Percentiles rank a stretch among this genome's conserved stretches.
These are phyloP conservation scores for Tangara arthus DNA, from an alignment of 2,797 vertebrate species.

Conservation along the genomic window DNA sequence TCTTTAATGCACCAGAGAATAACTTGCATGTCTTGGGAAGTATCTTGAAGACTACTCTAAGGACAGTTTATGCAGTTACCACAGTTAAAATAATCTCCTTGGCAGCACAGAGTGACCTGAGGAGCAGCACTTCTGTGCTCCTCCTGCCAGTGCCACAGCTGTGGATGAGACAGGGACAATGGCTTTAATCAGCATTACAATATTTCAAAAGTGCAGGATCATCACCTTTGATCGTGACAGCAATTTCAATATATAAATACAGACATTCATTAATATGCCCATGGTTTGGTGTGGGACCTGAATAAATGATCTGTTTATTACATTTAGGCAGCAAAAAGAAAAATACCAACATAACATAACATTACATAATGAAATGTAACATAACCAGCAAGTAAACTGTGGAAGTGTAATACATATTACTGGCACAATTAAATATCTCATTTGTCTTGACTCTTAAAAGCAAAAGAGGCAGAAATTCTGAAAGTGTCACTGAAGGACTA, in stretches of 20 bases:
- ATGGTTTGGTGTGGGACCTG: not conserved
- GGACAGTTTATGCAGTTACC: not conserved
- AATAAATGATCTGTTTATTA: not conserved
- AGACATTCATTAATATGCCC: not conserved
- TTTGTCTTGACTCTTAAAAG: not conserved
- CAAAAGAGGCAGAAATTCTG: not conserved
- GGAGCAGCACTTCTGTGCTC: not conserved
- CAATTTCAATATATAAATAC: not conserved
- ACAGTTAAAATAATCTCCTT: not conserved
- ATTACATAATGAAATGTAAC: not conserved
- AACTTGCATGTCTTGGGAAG: not conserved
- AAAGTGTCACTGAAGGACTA: not conserved
- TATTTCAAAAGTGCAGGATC: not conserved
- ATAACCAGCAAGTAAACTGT: not conserved
- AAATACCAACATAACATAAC: not conserved
- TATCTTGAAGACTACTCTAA: not conserved
- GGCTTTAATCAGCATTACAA: not conserved
- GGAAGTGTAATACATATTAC: not conserved
- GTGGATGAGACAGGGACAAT: not conserved
- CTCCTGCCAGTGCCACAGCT: not conserved
- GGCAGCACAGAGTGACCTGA: not conserved
- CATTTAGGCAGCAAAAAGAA: not conserved
- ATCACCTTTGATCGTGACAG: not conserved
- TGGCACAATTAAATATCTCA: not conserved
- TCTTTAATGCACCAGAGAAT: constrained; percentile 34